phyloP scores from a whole-genome alignment of 2,113 vertebrate genomes.

The Hippolais icterina region DNA sequence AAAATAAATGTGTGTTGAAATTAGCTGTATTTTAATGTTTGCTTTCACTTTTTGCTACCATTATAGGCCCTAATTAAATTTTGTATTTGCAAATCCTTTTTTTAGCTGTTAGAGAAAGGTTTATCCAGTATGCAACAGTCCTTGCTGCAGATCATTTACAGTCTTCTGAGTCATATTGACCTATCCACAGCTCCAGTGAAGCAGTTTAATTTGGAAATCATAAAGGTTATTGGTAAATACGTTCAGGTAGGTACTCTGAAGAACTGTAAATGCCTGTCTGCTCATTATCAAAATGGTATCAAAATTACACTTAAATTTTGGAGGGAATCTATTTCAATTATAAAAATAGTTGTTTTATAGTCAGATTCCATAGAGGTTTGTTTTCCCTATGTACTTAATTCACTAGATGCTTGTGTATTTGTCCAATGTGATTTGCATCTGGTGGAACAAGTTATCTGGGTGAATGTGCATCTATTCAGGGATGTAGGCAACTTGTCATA shows the following conservation, averaged over 20 bases:
- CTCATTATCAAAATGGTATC: not conserved
- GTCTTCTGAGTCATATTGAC: conserved; percentile 94
- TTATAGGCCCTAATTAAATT: not conserved
- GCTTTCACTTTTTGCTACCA: not conserved
- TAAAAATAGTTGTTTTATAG: not conserved
- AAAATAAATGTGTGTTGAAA: not conserved
- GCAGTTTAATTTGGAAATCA: conserved; percentile 98
- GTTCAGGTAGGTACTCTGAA: conserved; percentile 85
- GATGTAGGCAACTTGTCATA: not conserved
- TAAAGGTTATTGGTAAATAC: conserved; percentile 98
- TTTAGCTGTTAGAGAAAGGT: conserved; percentile 93
- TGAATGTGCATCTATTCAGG: not conserved
- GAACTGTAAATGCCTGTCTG: not conserved
- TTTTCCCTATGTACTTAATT: not conserved
- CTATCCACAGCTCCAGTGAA: conserved; percentile 93
- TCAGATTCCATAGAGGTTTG: not conserved
- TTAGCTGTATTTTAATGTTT: not conserved
- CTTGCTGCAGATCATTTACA: conserved; percentile 93
- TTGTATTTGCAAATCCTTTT: not conserved
- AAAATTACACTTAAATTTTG: not conserved
- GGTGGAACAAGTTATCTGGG: not conserved
- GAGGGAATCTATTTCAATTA: not conserved
- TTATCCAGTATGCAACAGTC: conserved; percentile 96
- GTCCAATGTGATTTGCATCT: not conserved
- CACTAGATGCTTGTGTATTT: not conserved